Evolutionary conservation across 2,888 invertebrate genomes (phyloP), one percentile per base, ranked within the genome.

Genomic region (Acrobasis consociella): DNA sequence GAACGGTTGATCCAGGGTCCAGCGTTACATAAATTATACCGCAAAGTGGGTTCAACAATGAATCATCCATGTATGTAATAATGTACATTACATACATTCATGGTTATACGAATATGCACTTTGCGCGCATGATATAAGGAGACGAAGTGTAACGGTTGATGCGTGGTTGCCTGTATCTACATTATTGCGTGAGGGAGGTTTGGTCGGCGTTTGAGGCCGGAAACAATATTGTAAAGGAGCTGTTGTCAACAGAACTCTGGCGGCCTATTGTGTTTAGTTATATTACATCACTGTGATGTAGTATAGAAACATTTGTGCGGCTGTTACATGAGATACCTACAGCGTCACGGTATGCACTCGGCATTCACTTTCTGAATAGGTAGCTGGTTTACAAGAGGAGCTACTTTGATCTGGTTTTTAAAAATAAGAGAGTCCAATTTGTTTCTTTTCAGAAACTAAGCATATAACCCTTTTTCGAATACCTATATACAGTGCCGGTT

Each of bases 291-390:
- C 5, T 31, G 31, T 31, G 31, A 5, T 31, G 7, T 22, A 22
- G 66, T 70, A 65, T 69, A 67, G 69, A 67, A 75, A 69, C 67
- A 74, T 79, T 22, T 81, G 76, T 76, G 74, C 72, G 66, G 67
- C 71, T 66, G 80, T 73, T 76, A 79, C 70, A 78, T 77, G 79
- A 79, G 79, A 76, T 56, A 42, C 56, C 56, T 75, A 77, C 69
- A 73, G 69, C 66, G 73, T 84, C 79, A 82, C 78, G 80, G 82
- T 82, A 75, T 81, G 78, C 77, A 74, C 82, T 42, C 13, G 8
- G 75, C 73, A 70, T 74, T 71, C 67, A 71, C 67, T 64, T 51
- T 56, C 15, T 64, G 59, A 62, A 56, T 62, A 55, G 38, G 38
- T 37, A 49, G 37, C 38, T 38, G n/a, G 53, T 38, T n/a, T 39